These are phyloP conservation scores for Trialeurodes vaporariorum DNA, from an alignment of 1,140 invertebrate genomes.

Conservation along the genomic window DNA sequence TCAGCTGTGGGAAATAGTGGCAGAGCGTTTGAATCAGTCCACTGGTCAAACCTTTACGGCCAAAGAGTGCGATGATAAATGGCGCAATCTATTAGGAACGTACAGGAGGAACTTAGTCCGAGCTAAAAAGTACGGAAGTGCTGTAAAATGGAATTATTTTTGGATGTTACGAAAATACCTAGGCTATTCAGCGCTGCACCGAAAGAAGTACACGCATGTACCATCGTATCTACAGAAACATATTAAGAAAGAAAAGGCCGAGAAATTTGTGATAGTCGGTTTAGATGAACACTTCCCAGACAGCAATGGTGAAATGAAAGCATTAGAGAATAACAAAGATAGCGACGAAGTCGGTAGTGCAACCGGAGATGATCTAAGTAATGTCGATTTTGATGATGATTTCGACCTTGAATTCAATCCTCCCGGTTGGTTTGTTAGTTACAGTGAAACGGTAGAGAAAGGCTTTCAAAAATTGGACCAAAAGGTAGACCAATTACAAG, in stretches of 20 bases:
- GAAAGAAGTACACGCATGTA: not conserved
- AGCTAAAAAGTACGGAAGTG: not conserved
- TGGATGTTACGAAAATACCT: not conserved
- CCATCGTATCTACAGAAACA: not conserved
- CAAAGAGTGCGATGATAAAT: constrained; percentile 20
- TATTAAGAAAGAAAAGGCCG: not conserved
- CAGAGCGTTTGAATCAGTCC: constrained; percentile 5
- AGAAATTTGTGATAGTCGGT: not conserved
- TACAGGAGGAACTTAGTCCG: constrained; percentile 15
- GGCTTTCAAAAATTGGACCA: not conserved
- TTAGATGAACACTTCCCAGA: not conserved
- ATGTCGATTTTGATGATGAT: not conserved
- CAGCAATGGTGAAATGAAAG: not conserved
- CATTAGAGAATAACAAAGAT: not conserved
- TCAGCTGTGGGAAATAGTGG: constrained; percentile 16
- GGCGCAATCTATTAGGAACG: constrained; percentile 19
- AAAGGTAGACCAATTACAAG: not conserved
- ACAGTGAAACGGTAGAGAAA: not conserved
- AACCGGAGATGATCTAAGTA: not conserved
- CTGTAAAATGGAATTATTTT: not conserved
- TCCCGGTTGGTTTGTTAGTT: not conserved
- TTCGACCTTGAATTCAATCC: not conserved
- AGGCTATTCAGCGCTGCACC: not conserved
- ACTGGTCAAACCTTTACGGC: constrained; percentile 11
- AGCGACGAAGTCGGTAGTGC: not conserved